Evolutionary conservation across 2,113 vertebrate genomes (phyloP).

Genomic region (Pelobates fuscus): DNA sequence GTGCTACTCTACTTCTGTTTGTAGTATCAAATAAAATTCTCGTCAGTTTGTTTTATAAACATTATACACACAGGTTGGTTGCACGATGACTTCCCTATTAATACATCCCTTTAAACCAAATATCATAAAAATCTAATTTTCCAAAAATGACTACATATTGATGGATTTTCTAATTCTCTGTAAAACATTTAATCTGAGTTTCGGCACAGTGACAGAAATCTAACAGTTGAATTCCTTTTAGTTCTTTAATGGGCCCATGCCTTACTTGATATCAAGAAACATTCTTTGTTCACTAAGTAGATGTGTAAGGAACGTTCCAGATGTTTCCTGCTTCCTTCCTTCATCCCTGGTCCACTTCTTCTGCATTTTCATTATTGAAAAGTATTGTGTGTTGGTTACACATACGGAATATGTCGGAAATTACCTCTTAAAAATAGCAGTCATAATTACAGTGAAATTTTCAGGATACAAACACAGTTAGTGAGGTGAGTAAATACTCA

Average conservation of each 20-base stretch:
- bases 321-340: constrained; percentile 36
- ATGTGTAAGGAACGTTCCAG: constrained; percentile 1
- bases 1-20: no score
- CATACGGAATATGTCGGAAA: neutral
- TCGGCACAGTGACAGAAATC: neutral
- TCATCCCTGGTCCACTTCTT: constrained; percentile 15
- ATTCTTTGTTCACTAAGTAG: neutral
- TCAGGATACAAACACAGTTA: neutral
- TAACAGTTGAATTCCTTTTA: neutral
- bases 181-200: no score
- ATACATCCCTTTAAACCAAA: no score
- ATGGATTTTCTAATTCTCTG: no score
- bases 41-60: no score
- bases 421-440: neutral
- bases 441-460: neutral
- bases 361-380: neutral
- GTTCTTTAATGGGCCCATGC: neutral
- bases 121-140: no score
- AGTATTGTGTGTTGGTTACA: neutral
- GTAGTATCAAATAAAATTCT: no score
- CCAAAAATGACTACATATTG: no score
- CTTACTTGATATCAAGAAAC: neutral
- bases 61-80: no score
- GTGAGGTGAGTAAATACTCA: neutral
- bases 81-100: no score